phyloP scores from a whole-genome alignment of 2,797 vertebrate genomes.

The Mycteria americana region DNA sequence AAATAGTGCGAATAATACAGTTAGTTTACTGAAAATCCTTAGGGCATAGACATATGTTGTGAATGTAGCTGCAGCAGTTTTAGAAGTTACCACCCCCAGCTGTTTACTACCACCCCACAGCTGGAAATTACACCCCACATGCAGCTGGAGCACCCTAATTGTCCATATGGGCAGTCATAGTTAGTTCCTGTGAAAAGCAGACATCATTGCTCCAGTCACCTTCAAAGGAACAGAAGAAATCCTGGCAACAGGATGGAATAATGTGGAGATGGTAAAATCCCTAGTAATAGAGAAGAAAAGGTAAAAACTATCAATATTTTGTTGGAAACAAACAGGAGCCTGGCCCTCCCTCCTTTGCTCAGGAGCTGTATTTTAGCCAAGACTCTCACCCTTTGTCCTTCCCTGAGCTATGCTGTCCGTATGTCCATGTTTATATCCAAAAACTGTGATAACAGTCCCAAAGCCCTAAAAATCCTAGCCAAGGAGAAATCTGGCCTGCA shows the following conservation, averaged over 20 bases:
- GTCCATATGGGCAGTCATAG: neutral
- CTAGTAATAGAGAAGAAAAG: neutral
- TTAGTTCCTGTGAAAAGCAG: neutral
- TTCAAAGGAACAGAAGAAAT: neutral
- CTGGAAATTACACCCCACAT: neutral
- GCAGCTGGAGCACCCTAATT: constrained; percentile 6
- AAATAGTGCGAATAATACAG: neutral
- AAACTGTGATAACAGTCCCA: neutral
- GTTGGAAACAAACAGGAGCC: neutral
- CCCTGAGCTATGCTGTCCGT: neutral
- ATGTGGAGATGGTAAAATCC: neutral
- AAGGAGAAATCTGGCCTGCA: neutral
- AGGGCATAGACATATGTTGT: constrained; percentile 1
- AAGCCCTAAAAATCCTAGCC: neutral
- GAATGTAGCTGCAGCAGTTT: neutral
- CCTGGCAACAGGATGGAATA: neutral
- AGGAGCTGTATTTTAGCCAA: neutral
- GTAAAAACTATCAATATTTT: neutral
- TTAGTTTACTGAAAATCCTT: constrained; percentile 16
- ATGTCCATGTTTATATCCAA: neutral
- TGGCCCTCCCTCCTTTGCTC: neutral
- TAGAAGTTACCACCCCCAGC: neutral
- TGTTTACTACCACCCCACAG: neutral
- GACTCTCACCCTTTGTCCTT: neutral
- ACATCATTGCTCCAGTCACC: neutral